phyloP scores from a whole-genome alignment of 2,888 invertebrate species.

The Meteorus colon region DNA sequence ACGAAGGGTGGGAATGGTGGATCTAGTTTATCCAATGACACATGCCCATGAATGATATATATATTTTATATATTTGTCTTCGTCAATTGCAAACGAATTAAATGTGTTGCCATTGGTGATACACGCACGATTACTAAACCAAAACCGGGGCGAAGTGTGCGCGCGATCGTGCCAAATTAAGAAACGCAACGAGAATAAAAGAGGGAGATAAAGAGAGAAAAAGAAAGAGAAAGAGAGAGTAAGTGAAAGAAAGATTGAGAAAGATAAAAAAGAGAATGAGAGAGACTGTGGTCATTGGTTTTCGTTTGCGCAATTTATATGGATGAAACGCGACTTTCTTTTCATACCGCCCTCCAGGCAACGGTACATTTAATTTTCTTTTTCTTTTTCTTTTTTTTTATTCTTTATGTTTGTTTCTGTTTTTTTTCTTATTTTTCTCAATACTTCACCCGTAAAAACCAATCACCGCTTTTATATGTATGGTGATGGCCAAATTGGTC shows the following conservation, averaged over 20 bases:
- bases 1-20: background rate
- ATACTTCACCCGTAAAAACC: background rate
- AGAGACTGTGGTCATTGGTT: conserved; percentile 31
- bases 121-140: conserved; percentile 44
- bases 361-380: conserved; percentile 30
- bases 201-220: background rate
- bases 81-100: conserved; percentile 18
- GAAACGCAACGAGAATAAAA: conserved; percentile 40
- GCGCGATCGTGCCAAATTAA: conserved; percentile 54
- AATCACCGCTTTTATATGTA: background rate
- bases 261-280: conserved; percentile 19
- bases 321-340: conserved; percentile 38
- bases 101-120: conserved; percentile 14
- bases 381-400: background rate
- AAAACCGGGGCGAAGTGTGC: conserved; percentile 51
- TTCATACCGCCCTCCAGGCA: conserved; percentile 28
- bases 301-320: conserved; percentile 40
- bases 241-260: conserved; percentile 28
- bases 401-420: background rate
- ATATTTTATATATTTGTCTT: conserved; percentile 17
- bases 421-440: background rate
- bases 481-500: background rate
- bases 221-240: background rate
- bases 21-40: conserved; percentile 34
- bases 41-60: conserved; percentile 14